phyloP scores from a whole-genome alignment of 2,113 vertebrate genomes.

The Solenodon paradoxus region DNA sequence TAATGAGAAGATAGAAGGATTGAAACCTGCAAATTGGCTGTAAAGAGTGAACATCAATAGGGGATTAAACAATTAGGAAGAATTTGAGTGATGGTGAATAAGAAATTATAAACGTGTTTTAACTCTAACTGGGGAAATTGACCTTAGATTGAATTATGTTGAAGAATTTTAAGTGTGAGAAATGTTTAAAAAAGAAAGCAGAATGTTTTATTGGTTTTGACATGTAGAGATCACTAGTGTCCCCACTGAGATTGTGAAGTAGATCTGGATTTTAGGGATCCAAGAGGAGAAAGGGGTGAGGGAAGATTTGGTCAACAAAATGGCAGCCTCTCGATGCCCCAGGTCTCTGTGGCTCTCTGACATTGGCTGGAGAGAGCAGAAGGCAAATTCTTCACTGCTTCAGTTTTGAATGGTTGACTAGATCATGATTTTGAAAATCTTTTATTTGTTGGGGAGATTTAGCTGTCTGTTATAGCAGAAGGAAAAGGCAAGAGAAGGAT shows the following conservation, averaged over 20 bases:
- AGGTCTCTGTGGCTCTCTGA: not conserved
- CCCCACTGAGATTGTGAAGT: not conserved
- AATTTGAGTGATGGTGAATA: not conserved
- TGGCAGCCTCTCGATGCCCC: not conserved
- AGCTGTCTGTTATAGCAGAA: not conserved
- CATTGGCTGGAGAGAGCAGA: not conserved
- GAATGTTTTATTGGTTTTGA: not conserved
- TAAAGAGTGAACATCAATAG: not conserved
- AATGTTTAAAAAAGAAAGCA: not conserved
- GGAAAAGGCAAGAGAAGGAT: not conserved
- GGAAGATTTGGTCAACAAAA: not conserved
- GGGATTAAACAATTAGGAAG: not conserved
- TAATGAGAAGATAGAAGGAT: not conserved
- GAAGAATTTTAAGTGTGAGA: not conserved
- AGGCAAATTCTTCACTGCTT: not conserved
- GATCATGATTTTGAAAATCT: not conserved
- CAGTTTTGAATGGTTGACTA: not conserved
- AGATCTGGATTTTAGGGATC: not conserved
- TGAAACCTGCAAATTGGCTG: not conserved
- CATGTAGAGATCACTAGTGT: no score
- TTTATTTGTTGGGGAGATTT: not conserved
- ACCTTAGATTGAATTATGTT: not conserved
- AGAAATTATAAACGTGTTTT: not conserved
- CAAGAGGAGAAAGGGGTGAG: not conserved
- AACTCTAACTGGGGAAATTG: not conserved